phyloP scores from a whole-genome alignment of 2,888 invertebrate genomes.

The Disparrhopalites patrizii region DNA sequence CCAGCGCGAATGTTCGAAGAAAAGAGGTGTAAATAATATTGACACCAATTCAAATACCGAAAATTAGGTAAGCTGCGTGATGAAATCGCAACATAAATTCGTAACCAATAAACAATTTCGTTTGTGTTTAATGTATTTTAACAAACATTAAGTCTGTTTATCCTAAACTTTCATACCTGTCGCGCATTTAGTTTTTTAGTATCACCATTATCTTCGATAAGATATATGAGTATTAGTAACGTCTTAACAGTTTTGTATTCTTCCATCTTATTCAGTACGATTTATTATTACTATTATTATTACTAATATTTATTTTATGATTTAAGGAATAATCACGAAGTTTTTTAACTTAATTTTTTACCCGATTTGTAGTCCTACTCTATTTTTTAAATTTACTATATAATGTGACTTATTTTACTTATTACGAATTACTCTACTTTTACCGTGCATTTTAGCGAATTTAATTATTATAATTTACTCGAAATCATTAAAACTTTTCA shows the following conservation, averaged over 20 bases:
- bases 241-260: constrained; percentile 18
- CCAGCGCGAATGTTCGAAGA: constrained; percentile 37
- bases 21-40: constrained; percentile 15
- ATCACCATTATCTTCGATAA: not conserved
- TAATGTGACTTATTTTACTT: not conserved
- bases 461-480: too few species aligned
- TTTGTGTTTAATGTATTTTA: too few species aligned
- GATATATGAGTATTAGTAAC: constrained; percentile 11
- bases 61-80: constrained; percentile 12
- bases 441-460: too few species aligned
- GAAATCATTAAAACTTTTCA: too few species aligned
- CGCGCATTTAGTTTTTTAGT: constrained; percentile 1
- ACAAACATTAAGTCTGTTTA: constrained; percentile 14
- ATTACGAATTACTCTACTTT: too few species aligned
- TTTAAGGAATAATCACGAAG: not conserved
- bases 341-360: not conserved
- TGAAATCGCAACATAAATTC: not conserved
- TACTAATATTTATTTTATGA: too few species aligned
- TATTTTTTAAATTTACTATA: not conserved
- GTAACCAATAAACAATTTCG: constrained; percentile 9
- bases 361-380: not conserved
- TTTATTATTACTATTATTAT: not conserved
- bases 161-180: not conserved
- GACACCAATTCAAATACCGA: constrained; percentile 22
- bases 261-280: too few species aligned